These are phyloP conservation scores for Leptodactylus fuscus DNA, from an alignment of 2,113 vertebrate species.

Conservation along the genomic window DNA sequence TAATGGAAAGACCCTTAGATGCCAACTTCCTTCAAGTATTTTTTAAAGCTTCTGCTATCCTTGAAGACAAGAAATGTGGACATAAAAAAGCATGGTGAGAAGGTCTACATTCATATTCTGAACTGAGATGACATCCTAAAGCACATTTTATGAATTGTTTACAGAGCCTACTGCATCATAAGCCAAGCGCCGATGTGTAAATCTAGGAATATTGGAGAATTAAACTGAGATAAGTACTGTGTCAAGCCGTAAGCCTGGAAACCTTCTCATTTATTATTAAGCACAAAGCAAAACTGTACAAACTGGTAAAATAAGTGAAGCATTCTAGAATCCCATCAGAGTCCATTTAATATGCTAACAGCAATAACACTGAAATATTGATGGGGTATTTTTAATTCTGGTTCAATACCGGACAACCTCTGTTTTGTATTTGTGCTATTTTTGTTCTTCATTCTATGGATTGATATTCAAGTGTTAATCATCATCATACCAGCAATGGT, in stretches of 20 bases:
- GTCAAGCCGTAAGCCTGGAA: constrained; percentile 18
- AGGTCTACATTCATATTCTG: constrained; percentile 35
- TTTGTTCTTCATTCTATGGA: background rate
- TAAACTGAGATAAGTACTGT: constrained; percentile 52
- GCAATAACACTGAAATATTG: constrained; percentile 35
- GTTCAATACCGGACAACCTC: background rate
- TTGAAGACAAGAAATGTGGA: background rate
- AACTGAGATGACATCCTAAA: constrained; percentile 5
- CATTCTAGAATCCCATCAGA: constrained; percentile 31
- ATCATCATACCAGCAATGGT: background rate
- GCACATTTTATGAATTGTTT: constrained; percentile 54
- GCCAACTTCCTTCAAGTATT: background rate
- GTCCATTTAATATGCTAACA: constrained; percentile 29
- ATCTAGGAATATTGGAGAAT: constrained; percentile 33
- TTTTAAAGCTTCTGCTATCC: background rate
- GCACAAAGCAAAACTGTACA: constrained; percentile 32
- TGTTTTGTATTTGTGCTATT: background rate
- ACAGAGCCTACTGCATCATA: constrained; percentile 39
- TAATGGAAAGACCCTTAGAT: background rate
- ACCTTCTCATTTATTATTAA: constrained; percentile 49
- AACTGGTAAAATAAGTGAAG: constrained; percentile 37
- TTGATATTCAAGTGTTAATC: background rate
- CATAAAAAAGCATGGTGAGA: background rate
- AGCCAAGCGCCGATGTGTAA: constrained; percentile 38
- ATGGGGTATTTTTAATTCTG: constrained; percentile 28